Percentiles rank a stretch among this genome's conserved stretches.
Conservation (phyloP, 2,113 vertebrate species). For the Natator depressus region DNA sequence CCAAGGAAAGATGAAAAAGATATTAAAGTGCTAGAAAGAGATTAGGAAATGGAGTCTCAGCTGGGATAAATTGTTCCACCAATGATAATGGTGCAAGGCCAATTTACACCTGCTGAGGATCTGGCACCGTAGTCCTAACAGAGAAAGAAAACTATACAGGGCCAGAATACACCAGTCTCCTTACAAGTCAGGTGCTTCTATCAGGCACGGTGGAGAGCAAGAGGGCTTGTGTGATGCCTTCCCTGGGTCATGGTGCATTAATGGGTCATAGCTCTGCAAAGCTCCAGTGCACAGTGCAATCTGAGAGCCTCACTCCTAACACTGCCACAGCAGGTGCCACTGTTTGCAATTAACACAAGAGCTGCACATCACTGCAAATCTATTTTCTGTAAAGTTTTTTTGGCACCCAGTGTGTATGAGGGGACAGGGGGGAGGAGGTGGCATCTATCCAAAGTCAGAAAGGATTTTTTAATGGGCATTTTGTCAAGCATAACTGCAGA, state of each 20-base stretch:
- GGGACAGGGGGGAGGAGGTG: not conserved
- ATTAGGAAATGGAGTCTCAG: not conserved
- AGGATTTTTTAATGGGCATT: slow-evolving; percentile 72
- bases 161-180: not conserved
- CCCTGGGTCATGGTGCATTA: rapidly evolving
- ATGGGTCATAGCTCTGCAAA: rapidly evolving
- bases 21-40: not conserved
- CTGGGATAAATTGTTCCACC: not conserved
- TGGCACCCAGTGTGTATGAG: not conserved
- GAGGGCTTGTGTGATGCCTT: not conserved
- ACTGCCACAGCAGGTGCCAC: not conserved
- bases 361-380: not conserved
- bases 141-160: rapidly evolving
- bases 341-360: not conserved
- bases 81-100: not conserved
- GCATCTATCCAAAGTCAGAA: slow-evolving; percentile 56
- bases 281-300: not conserved
- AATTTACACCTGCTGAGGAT: not conserved
- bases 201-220: not conserved
- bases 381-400: not conserved
- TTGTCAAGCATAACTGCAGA: slow-evolving; percentile 76
- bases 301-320: rapidly evolving
- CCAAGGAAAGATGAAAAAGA: not conserved
- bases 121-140: not conserved
- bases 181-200: rapidly evolving